phyloP scores from a whole-genome alignment of 2,888 invertebrate genomes.

The Coelinius sp. region DNA sequence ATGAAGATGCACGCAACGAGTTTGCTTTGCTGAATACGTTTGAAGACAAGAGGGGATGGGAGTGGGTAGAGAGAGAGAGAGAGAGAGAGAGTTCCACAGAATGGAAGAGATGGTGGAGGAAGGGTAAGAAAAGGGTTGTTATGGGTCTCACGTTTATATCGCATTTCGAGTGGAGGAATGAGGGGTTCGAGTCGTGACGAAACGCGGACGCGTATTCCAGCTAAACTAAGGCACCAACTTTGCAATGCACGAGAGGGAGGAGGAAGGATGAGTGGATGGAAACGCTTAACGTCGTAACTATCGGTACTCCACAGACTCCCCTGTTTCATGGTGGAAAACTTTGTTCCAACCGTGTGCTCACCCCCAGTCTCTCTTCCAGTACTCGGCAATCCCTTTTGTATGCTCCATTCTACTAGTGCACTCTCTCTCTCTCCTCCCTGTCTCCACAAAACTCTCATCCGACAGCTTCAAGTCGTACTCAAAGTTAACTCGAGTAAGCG shows the following conservation, averaged over 20 bases:
- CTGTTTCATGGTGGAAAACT: constrained; percentile 30
- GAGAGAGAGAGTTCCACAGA: neutral
- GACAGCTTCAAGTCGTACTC: constrained; percentile 18
- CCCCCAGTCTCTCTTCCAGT: neutral
- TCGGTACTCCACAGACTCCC: constrained; percentile 30
- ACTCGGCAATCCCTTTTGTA: neutral
- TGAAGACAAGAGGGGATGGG: neutral
- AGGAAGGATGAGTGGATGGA: constrained; percentile 19
- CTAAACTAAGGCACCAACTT: constrained; percentile 25
- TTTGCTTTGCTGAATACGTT: constrained; percentile 22
- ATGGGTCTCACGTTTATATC: constrained; percentile 21
- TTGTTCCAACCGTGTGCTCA: constrained; percentile 2
- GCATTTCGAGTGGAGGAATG: constrained; percentile 18
- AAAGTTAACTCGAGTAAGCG: constrained; percentile 33
- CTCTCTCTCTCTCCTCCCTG: neutral
- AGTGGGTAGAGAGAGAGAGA: too few species aligned
- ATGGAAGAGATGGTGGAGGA: neutral
- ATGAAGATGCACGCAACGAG: constrained; percentile 28
- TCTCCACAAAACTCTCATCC: constrained; percentile 1
- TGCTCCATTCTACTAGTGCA: neutral
- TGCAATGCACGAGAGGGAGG: constrained; percentile 6
- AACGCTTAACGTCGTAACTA: constrained; percentile 40
- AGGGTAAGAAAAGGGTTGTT: neutral
- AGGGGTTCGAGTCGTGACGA: constrained; percentile 24
- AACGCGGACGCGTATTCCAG: constrained; percentile 27